Evolutionary conservation across 2,888 invertebrate genomes (phyloP).

Genomic region (Acanthosepion pharaonis): DNA sequence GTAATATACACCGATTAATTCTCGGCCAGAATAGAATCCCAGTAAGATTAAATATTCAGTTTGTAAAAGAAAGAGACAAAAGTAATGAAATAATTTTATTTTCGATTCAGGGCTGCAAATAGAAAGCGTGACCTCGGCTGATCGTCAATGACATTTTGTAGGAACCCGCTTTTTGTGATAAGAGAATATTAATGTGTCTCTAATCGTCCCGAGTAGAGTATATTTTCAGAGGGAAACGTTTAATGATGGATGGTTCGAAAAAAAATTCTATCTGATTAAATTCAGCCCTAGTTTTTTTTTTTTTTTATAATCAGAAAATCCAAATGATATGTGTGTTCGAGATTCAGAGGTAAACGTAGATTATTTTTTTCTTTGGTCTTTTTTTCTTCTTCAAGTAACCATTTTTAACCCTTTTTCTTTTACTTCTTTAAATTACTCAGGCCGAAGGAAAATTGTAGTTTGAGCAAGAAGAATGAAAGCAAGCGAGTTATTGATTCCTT

Average conservation of each 20-base stretch:
- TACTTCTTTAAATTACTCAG: background rate
- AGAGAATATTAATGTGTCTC: background rate
- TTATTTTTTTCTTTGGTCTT: background rate
- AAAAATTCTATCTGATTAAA: background rate
- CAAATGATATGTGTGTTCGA: background rate
- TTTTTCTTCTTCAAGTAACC: too few relatives aligned
- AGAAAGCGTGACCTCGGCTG: background rate
- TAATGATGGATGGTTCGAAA: background rate
- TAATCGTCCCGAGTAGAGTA: background rate
- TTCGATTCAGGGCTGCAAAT: background rate
- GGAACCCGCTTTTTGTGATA: background rate
- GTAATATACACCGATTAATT: too few relatives aligned
- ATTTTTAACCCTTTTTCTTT: background rate
- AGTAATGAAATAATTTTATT: background rate
- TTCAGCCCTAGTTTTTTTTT: background rate
- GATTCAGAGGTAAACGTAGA: background rate
- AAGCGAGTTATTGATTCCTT: background rate
- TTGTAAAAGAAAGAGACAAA: background rate
- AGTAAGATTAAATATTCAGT: too few relatives aligned
- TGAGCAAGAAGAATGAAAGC: background rate
- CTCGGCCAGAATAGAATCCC: too few relatives aligned
- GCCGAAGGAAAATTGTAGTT: background rate
- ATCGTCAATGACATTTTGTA: background rate
- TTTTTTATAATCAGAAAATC: background rate
- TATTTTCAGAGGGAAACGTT: background rate